Conservation (phyloP, 1,140 invertebrate species). For the Helicorthomorpha holstii region DNA sequence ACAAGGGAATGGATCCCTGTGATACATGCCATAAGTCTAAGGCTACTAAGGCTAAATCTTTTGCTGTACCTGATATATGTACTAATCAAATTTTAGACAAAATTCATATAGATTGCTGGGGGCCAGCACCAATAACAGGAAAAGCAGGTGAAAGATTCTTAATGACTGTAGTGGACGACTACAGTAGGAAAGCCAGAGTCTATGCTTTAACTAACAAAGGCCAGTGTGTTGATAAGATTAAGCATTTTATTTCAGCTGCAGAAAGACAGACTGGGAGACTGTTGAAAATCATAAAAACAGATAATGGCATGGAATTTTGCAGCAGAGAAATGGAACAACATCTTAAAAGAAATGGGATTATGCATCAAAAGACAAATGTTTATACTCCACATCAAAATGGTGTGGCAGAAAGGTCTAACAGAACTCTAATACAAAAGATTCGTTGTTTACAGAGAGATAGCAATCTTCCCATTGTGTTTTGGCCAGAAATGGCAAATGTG, state of each 20-base stretch:
- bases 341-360: slow-evolving; percentile 17
- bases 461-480: not conserved
- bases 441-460: slow-evolving; percentile 1
- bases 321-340: slow-evolving; percentile 4
- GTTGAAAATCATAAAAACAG: slow-evolving; percentile 4
- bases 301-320: slow-evolving; percentile 9
- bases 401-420: slow-evolving; percentile 22
- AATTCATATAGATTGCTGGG: too few species aligned
- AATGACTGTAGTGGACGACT: slow-evolving; percentile 12
- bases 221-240: slow-evolving; percentile 9
- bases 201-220: slow-evolving; percentile 9
- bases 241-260: slow-evolving; percentile 5
- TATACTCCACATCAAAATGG: slow-evolving; percentile 28
- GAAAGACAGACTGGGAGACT: slow-evolving; percentile 1
- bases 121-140: slow-evolving; percentile 4
- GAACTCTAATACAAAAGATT: slow-evolving; percentile 17
- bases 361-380: slow-evolving; percentile 20
- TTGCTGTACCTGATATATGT: not conserved
- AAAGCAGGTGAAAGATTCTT: slow-evolving; percentile 5
- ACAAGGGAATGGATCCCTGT: slow-evolving; percentile 7
- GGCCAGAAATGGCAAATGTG: slow-evolving; percentile 11
- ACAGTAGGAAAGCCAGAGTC: not conserved
- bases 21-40: not conserved
- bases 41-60: not conserved
- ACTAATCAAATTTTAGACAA: slow-evolving; percentile 10